These are phyloP conservation scores for Urocitellus parryii DNA, from an alignment of 2,113 vertebrate species.

Conservation along the genomic window DNA sequence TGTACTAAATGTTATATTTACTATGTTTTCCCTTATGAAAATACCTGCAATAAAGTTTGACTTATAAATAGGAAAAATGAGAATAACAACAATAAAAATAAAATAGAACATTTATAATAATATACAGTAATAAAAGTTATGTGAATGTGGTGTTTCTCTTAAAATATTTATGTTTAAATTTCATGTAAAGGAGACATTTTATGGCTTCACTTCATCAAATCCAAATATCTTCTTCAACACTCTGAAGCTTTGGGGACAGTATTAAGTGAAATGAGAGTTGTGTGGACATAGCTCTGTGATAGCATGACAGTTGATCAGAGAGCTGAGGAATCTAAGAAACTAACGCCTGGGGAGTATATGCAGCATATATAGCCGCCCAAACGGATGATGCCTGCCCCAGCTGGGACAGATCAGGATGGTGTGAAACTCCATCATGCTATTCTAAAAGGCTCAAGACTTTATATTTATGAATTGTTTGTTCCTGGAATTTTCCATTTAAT, in stretches of 20 bases:
- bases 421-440: neutral
- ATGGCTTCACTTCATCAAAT: neutral
- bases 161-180: neutral
- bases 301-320: rapidly evolving
- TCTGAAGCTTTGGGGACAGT: neutral
- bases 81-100: neutral
- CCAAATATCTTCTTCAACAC: too few relatives aligned
- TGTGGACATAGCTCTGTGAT: neutral
- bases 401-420: neutral
- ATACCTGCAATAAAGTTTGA: neutral
- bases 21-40: neutral
- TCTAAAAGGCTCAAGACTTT: neutral
- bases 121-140: neutral
- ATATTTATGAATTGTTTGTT: neutral
- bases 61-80: neutral
- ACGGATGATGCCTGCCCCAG: rapidly evolving
- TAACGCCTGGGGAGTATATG: rapidly evolving
- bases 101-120: neutral
- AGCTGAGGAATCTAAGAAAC: too few relatives aligned
- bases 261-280: neutral
- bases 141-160: neutral
- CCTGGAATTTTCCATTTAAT: neutral
- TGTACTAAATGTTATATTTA: too few relatives aligned
- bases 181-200: neutral
- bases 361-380: neutral